phyloP scores from a whole-genome alignment of 2,113 vertebrate genomes.

The Aegypius monachus region DNA sequence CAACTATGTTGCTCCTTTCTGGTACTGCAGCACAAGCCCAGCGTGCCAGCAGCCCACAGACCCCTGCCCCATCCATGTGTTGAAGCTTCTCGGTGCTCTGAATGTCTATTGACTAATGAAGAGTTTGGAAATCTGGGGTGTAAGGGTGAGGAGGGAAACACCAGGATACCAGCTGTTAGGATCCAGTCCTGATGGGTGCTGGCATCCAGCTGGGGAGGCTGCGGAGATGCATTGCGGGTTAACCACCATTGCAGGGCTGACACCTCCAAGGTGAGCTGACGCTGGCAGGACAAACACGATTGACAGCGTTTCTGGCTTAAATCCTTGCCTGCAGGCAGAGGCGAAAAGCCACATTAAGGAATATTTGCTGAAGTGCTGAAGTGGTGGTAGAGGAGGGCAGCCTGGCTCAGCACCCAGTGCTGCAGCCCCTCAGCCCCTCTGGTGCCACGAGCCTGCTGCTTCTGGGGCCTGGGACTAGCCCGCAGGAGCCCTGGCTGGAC shows the following conservation, averaged over 20 bases:
- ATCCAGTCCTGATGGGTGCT: not conserved
- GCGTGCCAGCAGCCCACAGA: not conserved
- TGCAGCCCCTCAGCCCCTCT: not conserved
- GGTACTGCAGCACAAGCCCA: not conserved
- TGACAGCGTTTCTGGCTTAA: not conserved
- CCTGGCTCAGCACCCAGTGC: not conserved
- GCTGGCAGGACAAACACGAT: conserved; percentile 9
- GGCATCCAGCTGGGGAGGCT: not conserved
- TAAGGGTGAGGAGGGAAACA: not conserved
- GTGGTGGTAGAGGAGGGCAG: not conserved
- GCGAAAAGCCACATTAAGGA: not conserved
- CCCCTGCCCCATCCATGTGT: not conserved
- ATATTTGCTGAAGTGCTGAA: not conserved
- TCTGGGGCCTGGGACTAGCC: not conserved
- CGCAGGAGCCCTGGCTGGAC: not conserved
- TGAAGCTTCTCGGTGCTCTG: not conserved
- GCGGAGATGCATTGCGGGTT: not conserved
- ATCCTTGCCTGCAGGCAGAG: conserved; percentile 12
- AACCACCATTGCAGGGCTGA: not conserved
- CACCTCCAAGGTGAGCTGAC: conserved; percentile 16
- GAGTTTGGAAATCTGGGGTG: not conserved
- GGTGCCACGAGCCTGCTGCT: not conserved
- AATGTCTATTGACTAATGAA: not conserved
- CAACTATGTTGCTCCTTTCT: not conserved
- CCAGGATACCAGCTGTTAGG: not conserved